phyloP scores from a whole-genome alignment of 2,113 vertebrate genomes.

The Pteropus alecto region DNA sequence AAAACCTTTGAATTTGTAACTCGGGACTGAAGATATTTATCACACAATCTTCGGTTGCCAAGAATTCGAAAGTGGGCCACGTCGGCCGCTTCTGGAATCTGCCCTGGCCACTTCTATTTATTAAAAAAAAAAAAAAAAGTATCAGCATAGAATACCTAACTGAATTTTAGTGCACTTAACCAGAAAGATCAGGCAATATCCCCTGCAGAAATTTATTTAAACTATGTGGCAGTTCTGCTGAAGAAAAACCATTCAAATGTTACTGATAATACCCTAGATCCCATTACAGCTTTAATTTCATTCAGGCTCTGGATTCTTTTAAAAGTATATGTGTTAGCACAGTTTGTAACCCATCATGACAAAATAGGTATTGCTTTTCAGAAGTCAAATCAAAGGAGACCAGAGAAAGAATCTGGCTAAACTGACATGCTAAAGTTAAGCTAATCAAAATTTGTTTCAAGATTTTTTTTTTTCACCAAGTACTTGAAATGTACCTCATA shows the following conservation, averaged over 20 bases:
- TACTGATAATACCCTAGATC: background rate
- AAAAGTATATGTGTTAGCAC: background rate
- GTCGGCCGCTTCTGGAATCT: background rate
- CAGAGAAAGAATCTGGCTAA: background rate
- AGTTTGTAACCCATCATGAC: background rate
- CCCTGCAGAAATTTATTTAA: background rate
- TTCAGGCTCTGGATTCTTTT: constrained; percentile 3
- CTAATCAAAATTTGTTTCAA: background rate
- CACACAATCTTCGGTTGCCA: constrained; percentile 39
- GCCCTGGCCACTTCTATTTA: background rate
- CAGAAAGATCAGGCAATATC: background rate
- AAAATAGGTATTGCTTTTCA: background rate
- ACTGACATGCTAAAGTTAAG: background rate
- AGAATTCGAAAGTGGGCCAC: constrained; percentile 63
- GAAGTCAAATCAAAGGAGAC: constrained; percentile 20
- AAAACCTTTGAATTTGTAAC: constrained; percentile 68
- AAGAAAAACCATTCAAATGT: constrained; percentile 9
- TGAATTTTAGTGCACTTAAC: background rate
- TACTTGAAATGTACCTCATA: background rate
- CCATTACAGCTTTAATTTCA: background rate
- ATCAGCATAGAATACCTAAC: background rate
- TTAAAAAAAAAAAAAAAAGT: background rate
- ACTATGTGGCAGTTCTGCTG: background rate
- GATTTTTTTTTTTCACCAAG: background rate
- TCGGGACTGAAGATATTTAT: constrained; percentile 55